A percentile compares a stretch with the other conserved stretches of the same genome.
These are phyloP conservation scores for Telenomus remus DNA, from an alignment of 1,140 invertebrate species.

Conservation along the genomic window DNA sequence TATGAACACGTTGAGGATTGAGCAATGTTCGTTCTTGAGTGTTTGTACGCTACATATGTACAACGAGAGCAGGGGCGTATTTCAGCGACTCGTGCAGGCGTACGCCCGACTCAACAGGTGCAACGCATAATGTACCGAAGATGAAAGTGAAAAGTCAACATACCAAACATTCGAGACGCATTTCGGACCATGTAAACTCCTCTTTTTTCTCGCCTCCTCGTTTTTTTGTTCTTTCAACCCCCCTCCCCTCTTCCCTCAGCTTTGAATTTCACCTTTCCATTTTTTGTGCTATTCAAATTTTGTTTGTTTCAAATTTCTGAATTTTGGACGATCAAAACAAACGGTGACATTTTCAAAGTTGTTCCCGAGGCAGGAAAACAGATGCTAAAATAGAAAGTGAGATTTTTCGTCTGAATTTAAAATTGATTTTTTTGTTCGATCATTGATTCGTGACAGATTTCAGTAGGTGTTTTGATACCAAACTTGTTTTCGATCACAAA, in stretches of 20 bases:
- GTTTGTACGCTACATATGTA: conserved; percentile 40
- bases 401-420: too few species aligned
- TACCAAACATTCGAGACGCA: conserved; percentile 5
- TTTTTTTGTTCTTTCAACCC: too few species aligned
- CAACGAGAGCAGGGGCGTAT: conserved; percentile 48
- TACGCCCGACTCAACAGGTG: conserved; percentile 13
- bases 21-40: conserved; percentile 58
- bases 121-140: conserved; percentile 5
- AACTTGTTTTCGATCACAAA: too few species aligned
- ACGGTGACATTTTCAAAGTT: background rate
- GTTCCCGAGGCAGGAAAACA: too few species aligned
- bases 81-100: conserved; percentile 28
- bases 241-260: too few species aligned
- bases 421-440: too few species aligned
- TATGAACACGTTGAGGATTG: conserved; percentile 52
- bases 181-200: conserved; percentile 11
- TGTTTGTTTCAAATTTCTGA: too few species aligned
- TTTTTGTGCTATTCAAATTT: too few species aligned
- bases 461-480: too few species aligned
- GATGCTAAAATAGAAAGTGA: too few species aligned
- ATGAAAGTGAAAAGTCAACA: conserved; percentile 49
- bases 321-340: background rate
- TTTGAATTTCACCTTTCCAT: too few species aligned
- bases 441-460: too few species aligned
- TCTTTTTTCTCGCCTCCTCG: background rate